Evolutionary conservation across 2,888 invertebrate genomes (phyloP).

Genomic region (Lathronympha strigana): DNA sequence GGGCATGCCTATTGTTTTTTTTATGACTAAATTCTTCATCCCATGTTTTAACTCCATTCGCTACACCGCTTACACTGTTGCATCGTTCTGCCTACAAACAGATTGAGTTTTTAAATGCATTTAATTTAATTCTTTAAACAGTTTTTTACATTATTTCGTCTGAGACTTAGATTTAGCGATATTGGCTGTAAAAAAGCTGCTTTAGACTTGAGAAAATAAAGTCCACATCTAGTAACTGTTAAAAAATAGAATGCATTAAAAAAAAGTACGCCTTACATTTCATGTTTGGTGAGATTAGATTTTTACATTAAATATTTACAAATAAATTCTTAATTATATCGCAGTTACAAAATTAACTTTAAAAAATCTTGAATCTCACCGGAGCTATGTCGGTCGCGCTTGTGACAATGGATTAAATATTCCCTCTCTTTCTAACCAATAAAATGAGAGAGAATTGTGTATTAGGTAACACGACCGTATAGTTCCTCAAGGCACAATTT

Average conservation of each 20-base stretch:
- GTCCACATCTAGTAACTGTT: not conserved
- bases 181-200: not conserved
- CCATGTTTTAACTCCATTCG: slow-evolving; percentile 56
- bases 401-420: not conserved
- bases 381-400: not conserved
- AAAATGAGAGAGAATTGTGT: not conserved
- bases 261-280: slow-evolving; percentile 16
- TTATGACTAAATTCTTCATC: slow-evolving; percentile 36
- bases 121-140: slow-evolving; percentile 42
- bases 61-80: slow-evolving; percentile 68
- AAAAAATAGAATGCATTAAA: slow-evolving; percentile 40
- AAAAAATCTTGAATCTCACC: slow-evolving; percentile 15
- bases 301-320: slow-evolving; percentile 38
- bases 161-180: not conserved
- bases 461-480: not conserved
- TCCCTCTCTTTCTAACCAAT: not conserved
- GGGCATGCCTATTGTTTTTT: slow-evolving; percentile 14
- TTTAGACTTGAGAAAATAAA: not conserved
- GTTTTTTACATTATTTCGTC: not conserved
- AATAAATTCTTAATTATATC: too few species aligned
- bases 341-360: not conserved
- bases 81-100: slow-evolving; percentile 75
- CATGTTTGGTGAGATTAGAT: slow-evolving; percentile 28
- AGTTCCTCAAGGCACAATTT: not conserved
- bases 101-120: slow-evolving; percentile 62